Percentiles rank a stretch among this genome's conserved stretches.
Conservation (phyloP, 2,113 vertebrate species). For the Scytalopus superciliaris region DNA sequence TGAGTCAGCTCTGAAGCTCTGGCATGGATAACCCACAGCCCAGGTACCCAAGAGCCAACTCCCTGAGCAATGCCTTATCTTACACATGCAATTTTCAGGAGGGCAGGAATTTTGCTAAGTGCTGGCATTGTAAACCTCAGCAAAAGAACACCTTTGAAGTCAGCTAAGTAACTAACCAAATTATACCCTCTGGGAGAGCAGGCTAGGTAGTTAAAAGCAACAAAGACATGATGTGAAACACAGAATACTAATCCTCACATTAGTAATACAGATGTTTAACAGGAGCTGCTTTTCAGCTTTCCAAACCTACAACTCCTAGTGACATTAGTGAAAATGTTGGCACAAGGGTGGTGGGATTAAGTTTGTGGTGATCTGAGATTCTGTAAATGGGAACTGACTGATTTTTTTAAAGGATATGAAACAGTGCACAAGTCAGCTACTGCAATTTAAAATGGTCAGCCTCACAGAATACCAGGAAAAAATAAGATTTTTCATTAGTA, state of each 20-base stretch:
- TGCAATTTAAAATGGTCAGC: background rate
- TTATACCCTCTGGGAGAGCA: background rate
- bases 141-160: constrained; percentile 14
- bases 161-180: background rate
- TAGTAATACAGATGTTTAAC: background rate
- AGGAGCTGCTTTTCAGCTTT: background rate
- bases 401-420: background rate
- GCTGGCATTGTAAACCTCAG: background rate
- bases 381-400: background rate
- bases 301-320: background rate
- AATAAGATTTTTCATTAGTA: background rate
- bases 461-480: background rate
- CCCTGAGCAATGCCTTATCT: background rate
- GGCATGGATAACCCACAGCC: background rate
- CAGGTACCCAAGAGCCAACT: background rate
- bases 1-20: background rate
- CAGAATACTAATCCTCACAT: background rate
- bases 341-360: background rate
- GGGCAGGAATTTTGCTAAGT: background rate
- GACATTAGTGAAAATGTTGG: background rate
- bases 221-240: background rate
- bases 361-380: background rate
- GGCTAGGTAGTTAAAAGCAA: background rate
- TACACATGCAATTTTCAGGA: background rate
- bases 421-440: background rate